Evolutionary conservation across 2,113 vertebrate species (phyloP).

Genomic region (Heptranchias perlo): DNA sequence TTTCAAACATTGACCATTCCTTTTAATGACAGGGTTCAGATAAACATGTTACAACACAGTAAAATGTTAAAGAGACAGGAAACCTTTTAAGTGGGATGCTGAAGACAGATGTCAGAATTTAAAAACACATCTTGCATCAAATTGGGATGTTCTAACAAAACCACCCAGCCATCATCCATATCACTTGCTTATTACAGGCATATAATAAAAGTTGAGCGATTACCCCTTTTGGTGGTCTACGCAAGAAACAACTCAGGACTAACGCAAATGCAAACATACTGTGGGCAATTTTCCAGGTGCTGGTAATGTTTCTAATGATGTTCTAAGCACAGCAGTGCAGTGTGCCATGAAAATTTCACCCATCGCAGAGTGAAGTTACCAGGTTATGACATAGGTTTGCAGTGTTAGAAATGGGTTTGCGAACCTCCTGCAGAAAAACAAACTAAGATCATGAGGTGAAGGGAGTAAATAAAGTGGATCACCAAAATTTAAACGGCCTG

Average conservation of each 20-base stretch:
- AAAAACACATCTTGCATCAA: background rate
- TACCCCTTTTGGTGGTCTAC: background rate
- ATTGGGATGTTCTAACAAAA: constrained; percentile 25
- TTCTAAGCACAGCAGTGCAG: background rate
- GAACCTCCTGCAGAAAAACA: background rate
- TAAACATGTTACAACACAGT: background rate
- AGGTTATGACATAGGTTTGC: background rate
- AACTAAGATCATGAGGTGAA: background rate
- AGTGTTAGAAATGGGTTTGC: background rate
- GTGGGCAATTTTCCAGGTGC: background rate
- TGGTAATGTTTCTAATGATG: background rate
- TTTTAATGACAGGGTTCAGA: background rate
- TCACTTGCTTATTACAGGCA: background rate
- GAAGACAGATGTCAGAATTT: constrained; percentile 15
- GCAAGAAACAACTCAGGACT: background rate
- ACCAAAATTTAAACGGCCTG: background rate
- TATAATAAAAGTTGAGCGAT: background rate
- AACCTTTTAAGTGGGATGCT: background rate
- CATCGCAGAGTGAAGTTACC: background rate
- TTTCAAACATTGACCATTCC: background rate
- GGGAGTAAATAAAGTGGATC: background rate
- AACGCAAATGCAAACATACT: background rate
- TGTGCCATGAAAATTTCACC: background rate
- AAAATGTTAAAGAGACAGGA: background rate
- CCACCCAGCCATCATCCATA: background rate